Conservation (phyloP, 1,140 invertebrate species). For the Drosophila orena region DNA sequence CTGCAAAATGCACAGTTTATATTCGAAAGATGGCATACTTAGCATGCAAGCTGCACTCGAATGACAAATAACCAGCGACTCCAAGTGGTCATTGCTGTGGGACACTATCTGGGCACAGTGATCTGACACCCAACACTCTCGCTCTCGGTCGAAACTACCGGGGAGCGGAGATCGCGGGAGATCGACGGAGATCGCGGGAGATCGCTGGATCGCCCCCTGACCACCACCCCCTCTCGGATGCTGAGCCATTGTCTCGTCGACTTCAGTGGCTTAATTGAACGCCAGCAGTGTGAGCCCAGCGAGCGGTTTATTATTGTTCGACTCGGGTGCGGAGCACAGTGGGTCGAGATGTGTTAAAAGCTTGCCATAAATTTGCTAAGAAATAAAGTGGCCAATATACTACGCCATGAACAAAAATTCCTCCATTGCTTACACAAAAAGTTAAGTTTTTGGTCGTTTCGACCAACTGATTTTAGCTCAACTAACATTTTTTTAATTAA, state of each 20-base stretch:
- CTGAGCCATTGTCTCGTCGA: conserved; percentile 55
- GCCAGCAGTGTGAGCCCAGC: conserved; percentile 41
- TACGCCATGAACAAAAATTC: no score
- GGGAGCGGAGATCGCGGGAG: neutral
- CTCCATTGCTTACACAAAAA: no score
- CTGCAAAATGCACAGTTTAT: conserved; percentile 84
- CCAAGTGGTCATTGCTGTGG: conserved; percentile 9
- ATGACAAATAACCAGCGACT: conserved; percentile 25
- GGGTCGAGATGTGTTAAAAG: neutral
- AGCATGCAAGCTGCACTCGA: conserved; percentile 24
- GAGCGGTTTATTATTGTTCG: conserved; percentile 42
- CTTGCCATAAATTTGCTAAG: neutral
- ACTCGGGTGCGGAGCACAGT: conserved; percentile 34
- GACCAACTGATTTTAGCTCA: no score
- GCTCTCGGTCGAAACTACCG: neutral
- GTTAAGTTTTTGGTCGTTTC: no score
- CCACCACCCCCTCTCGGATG: conserved; percentile 15
- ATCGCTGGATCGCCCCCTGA: neutral
- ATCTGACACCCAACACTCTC: conserved; percentile 27
- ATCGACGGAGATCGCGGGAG: no score
- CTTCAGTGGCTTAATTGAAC: conserved; percentile 67
- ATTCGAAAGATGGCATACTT: conserved; percentile 3
- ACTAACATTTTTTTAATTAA: no score
- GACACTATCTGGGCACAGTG: conserved; percentile 11
- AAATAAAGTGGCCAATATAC: no score